Percentiles rank a stretch among this genome's conserved stretches.
phyloP scores from a whole-genome alignment of 2,888 invertebrate species.

The Rhamnusium bicolor region DNA sequence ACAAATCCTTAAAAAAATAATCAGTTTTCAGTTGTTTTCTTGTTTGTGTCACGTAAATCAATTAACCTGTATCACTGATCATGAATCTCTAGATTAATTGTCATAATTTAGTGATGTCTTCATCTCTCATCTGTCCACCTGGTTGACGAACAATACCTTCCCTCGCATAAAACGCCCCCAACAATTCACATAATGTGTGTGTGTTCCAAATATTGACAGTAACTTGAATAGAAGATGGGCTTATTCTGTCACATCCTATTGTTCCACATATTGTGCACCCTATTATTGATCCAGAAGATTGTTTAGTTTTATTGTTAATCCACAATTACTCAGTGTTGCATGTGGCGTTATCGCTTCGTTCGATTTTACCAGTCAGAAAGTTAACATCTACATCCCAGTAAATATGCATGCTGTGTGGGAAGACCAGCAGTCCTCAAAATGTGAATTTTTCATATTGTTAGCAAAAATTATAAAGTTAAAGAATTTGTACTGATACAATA shows the following conservation, averaged over 20 bases:
- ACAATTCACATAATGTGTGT: slow-evolving; percentile 15
- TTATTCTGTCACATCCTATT: slow-evolving; percentile 43
- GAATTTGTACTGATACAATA: too few species aligned
- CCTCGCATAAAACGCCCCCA: slow-evolving; percentile 9
- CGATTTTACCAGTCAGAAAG: slow-evolving; percentile 23
- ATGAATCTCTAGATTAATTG: neutral
- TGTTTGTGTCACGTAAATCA: neutral
- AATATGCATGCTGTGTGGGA: slow-evolving; percentile 35
- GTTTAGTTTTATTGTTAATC: slow-evolving; percentile 46
- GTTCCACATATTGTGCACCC: slow-evolving; percentile 43
- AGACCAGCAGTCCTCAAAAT: slow-evolving; percentile 43
- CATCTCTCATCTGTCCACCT: slow-evolving; percentile 13
- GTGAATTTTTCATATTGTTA: neutral
- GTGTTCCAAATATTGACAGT: slow-evolving; percentile 23
- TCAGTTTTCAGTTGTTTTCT: neutral
- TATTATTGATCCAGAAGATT: slow-evolving; percentile 46
- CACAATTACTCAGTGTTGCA: slow-evolving; percentile 40
- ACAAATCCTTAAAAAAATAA: too few species aligned
- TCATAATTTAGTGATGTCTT: slow-evolving; percentile 18
- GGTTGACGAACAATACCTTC: neutral
- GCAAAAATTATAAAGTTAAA: too few species aligned
- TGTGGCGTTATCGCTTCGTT: slow-evolving; percentile 38
- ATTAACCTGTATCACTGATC: neutral
- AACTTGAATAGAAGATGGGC: slow-evolving; percentile 9
- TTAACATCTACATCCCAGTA: slow-evolving; percentile 44